Evolutionary conservation across 2,888 invertebrate species (phyloP), one percentile per base, ranked within the genome.

Genomic region (Masnerella sp.): DNA sequence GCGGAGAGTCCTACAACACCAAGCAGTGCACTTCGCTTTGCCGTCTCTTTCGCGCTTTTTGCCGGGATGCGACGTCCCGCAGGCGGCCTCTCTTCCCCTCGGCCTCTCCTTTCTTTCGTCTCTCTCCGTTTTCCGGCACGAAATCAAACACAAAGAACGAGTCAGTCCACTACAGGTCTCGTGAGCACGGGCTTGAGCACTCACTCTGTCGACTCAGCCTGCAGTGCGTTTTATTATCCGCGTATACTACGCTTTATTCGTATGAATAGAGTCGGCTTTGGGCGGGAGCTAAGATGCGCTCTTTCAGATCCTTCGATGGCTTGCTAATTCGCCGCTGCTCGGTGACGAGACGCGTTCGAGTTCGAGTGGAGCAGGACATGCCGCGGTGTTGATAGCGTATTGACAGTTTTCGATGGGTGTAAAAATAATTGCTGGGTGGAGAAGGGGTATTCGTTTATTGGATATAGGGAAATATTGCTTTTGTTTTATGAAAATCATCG

Each of bases 1-100:
- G 70, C 83, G 79, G 83, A 86, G 85, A 83, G 85, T 85, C 84
- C 85, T 86, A 85, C 84, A 86, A 83, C 82, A 82, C 81, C 80
- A 69, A 76, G 70, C 82, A 83, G 82, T 82, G 83, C 83, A 82
- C 82, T 84, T 82, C 82, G 83, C 82, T 82, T 84, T 82, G 79
- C 77, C 56, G 47, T 68, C 54, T 72, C 61, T 71, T 71, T 64
- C 67, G 67, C 58, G 72, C 61, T 52, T 52, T 65, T 61, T 54
- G 58, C 58, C 58, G 17, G 30, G 45, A 49, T 43, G 71, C 54
- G 56, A 40, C 71, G 56, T 52, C 25, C 64, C 58, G 15, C 36
- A 20, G 15, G 18, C 40, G 51, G 34, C 36, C 65, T 72, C 68
- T 38, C 34, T 69, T 49, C 68, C 22, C 17, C 25, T 32, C 30